phyloP scores from a whole-genome alignment of 2,888 invertebrate species.

The Calliopum simillimum region DNA sequence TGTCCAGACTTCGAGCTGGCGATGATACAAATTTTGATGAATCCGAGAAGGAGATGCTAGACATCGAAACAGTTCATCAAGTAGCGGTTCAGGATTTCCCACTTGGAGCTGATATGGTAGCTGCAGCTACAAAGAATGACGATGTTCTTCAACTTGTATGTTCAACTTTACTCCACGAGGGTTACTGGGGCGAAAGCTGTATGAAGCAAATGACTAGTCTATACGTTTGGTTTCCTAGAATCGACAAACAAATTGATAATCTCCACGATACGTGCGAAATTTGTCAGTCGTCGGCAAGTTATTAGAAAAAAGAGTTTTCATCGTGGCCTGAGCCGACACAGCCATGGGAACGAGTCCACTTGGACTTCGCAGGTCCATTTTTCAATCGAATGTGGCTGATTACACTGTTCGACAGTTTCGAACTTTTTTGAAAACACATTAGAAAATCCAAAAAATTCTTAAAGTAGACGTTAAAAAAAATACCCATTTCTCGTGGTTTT shows the following conservation, averaged over 20 bases:
- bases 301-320: constrained; percentile 18
- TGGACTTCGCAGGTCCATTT: constrained; percentile 40
- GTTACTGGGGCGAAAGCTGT: constrained; percentile 34
- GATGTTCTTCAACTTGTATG: too few species aligned
- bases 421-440: too few species aligned
- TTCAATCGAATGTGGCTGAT: constrained; percentile 41
- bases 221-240: constrained; percentile 35
- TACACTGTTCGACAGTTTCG: too few species aligned
- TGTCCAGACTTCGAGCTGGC: constrained; percentile 32
- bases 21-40: constrained; percentile 30
- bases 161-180: constrained; percentile 34
- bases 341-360: constrained; percentile 35
- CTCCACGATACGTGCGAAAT: constrained; percentile 8
- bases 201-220: constrained; percentile 32
- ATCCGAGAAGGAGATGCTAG: constrained; percentile 2
- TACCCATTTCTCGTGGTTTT: too few species aligned
- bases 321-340: constrained; percentile 23
- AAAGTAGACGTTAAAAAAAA: too few species aligned
- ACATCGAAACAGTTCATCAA: neutral
- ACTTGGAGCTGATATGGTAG: too few species aligned
- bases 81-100: neutral
- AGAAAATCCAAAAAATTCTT: too few species aligned
- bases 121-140: neutral
- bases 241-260: constrained; percentile 29
- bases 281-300: constrained; percentile 9